These are phyloP conservation scores for Onchidella celtica DNA, from an alignment of 2,888 invertebrate genomes.

Conservation along the genomic window DNA sequence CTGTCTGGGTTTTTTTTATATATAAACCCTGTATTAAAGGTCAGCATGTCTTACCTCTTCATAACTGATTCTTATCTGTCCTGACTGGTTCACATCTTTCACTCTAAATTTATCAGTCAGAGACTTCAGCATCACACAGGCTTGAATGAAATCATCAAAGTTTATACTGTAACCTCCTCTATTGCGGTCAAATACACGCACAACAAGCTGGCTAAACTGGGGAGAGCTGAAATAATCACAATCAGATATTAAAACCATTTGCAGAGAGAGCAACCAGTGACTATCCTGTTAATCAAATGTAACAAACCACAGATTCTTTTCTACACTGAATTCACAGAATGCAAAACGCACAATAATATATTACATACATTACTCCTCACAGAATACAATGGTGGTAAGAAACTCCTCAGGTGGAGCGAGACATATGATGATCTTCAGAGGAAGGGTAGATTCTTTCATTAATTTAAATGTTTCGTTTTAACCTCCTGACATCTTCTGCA, in stretches of 20 bases:
- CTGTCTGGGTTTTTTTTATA: too few relatives aligned
- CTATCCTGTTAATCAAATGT: not conserved
- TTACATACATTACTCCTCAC: too few relatives aligned
- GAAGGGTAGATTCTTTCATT: too few relatives aligned
- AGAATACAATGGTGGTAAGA: too few relatives aligned
- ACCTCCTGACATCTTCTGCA: too few relatives aligned
- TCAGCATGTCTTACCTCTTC: slow-evolving; percentile 78
- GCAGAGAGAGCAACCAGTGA: not conserved
- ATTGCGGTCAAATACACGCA: slow-evolving; percentile 76
- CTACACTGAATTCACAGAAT: not conserved
- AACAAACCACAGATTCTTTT: too few relatives aligned
- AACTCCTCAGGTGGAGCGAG: too few relatives aligned
- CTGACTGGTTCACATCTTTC: slow-evolving; percentile 74
- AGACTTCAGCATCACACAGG: slow-evolving; percentile 79
- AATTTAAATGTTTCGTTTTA: too few relatives aligned
- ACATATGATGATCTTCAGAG: too few relatives aligned
- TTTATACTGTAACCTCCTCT: slow-evolving; percentile 71
- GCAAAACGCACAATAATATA: not conserved
- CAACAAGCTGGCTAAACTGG: slow-evolving; percentile 73
- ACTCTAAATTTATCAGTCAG: slow-evolving; percentile 78
- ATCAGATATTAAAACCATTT: not conserved
- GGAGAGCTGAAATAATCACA: slow-evolving; percentile 69
- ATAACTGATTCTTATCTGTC: slow-evolving; percentile 75
- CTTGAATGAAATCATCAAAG: slow-evolving; percentile 80
- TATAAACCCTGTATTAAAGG: too few relatives aligned